These are phyloP conservation scores for Sebastes taczanowskii DNA, from an alignment of 2,797 vertebrate genomes.

Conservation along the genomic window DNA sequence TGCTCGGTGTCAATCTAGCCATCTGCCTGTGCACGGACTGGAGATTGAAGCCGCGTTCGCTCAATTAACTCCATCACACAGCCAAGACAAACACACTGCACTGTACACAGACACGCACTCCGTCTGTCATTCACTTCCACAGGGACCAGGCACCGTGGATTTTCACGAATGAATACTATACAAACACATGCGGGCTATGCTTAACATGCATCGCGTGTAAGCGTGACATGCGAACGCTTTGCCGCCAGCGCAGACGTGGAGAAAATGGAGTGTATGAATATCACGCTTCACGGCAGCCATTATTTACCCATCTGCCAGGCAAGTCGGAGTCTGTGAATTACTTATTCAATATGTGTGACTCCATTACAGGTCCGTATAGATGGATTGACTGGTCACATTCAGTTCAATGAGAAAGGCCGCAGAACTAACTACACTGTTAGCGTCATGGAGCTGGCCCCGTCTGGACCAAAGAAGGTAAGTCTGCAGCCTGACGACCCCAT, in stretches of 20 bases:
- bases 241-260: background rate
- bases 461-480: conserved; percentile 93
- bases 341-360: conserved; percentile 24
- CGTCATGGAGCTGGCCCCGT: conserved; percentile 93
- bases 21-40: conserved; percentile 75
- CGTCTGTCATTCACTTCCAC: conserved; percentile 59
- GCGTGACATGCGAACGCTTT: background rate
- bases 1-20: conserved; percentile 72
- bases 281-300: background rate
- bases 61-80: conserved; percentile 80
- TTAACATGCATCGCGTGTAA: conserved; percentile 22
- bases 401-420: conserved; percentile 97
- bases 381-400: conserved; percentile 96
- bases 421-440: conserved; percentile 97
- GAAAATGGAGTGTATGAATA: background rate
- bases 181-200: conserved; percentile 26
- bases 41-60: conserved; percentile 75
- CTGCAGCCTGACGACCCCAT: background rate
- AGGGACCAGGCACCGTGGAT: conserved; percentile 9
- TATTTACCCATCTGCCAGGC: conserved; percentile 14
- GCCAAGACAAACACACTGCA: conserved; percentile 75
- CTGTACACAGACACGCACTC: conserved; percentile 52
- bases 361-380: conserved; percentile 90
- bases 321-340: background rate
- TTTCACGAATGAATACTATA: conserved; percentile 26